These are phyloP conservation scores for Macropis europaea DNA, from an alignment of 2,888 invertebrate species.

Conservation along the genomic window DNA sequence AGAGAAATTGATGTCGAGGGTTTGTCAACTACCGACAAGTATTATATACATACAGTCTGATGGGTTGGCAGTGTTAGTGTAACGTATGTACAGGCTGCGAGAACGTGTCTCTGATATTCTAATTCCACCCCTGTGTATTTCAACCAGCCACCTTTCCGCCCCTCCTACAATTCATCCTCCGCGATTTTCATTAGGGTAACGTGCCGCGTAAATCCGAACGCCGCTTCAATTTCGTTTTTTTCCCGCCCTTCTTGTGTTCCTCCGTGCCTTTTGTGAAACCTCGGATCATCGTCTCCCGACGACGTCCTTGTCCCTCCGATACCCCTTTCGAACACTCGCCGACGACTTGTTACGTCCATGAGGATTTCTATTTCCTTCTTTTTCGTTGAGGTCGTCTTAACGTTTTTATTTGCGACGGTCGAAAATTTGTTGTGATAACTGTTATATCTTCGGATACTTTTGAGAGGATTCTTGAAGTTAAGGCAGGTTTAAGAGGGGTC, in stretches of 20 bases:
- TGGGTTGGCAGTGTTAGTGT: slow-evolving; percentile 41
- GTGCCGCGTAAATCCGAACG: slow-evolving; percentile 69
- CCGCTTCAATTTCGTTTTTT: slow-evolving; percentile 50
- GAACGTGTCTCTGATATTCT: slow-evolving; percentile 70
- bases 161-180: slow-evolving; percentile 53
- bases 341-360: slow-evolving; percentile 29
- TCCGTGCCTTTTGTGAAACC: slow-evolving; percentile 41
- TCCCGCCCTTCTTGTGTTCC: background rate
- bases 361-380: no score
- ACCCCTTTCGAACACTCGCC: background rate
- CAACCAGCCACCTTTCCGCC: slow-evolving; percentile 37
- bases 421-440: no score
- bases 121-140: slow-evolving; percentile 67
- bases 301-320: slow-evolving; percentile 34
- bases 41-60: slow-evolving; percentile 68
- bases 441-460: no score
- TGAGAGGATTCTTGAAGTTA: no score
- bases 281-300: slow-evolving; percentile 62
- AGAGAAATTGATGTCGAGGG: slow-evolving; percentile 76
- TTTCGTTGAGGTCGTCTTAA: no score
- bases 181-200: slow-evolving; percentile 76
- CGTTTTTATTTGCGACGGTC: no score
- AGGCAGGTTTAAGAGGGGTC: no score
- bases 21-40: slow-evolving; percentile 76
- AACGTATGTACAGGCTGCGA: slow-evolving; percentile 45